Evolutionary conservation across 2,888 invertebrate species (phyloP).

Genomic region (Aplocera efformata): DNA sequence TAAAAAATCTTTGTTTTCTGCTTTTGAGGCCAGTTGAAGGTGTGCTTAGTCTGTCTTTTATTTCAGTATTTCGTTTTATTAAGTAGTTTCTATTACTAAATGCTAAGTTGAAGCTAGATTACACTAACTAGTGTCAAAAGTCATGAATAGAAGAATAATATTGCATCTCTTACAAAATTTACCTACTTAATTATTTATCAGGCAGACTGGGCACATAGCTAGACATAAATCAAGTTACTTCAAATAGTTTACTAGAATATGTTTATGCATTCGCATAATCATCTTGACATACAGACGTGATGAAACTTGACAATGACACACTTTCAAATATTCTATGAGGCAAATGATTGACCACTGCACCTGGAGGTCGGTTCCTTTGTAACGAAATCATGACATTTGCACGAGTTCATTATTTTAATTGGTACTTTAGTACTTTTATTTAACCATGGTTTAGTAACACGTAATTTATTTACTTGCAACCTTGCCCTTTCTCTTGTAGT

Average conservation of each 20-base stretch:
- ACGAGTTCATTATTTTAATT: constrained; percentile 15
- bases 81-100: no score
- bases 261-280: constrained; percentile 31
- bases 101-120: no score
- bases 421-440: constrained; percentile 13
- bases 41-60: no score
- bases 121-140: no score
- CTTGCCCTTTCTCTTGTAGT: constrained; percentile 2
- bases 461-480: not conserved
- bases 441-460: constrained; percentile 15
- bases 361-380: constrained; percentile 23
- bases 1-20: no score
- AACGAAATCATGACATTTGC: constrained; percentile 9
- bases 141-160: no score
- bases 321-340: constrained; percentile 52
- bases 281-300: constrained; percentile 47
- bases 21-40: no score
- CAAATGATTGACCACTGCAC: constrained; percentile 34
- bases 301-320: constrained; percentile 65
- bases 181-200: no score
- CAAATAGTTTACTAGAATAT: not conserved
- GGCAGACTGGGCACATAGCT: no score
- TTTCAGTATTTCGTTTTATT: no score
- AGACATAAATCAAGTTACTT: no score
- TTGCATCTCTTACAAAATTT: no score